Conservation (phyloP, 2,113 vertebrate species). For the Mionectes macconnelli region DNA sequence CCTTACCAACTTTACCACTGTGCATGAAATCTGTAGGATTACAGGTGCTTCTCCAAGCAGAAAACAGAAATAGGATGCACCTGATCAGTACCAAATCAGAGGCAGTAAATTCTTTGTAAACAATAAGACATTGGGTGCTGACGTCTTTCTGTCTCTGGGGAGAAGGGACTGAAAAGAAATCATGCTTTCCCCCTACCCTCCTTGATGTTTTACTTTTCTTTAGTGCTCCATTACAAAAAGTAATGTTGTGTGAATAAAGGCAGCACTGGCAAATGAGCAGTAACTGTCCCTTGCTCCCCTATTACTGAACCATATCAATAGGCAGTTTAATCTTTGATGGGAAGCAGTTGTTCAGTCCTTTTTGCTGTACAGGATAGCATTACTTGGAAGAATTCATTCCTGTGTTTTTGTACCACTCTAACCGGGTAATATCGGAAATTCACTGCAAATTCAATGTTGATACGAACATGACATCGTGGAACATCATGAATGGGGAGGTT, state of each 20-base stretch:
- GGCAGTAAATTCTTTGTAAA: neutral
- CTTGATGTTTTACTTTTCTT: neutral
- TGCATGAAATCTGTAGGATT: neutral
- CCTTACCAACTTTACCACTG: neutral
- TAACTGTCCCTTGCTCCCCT: neutral
- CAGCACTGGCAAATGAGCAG: conserved; percentile 23
- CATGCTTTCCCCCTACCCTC: neutral
- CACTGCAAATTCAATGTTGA: neutral
- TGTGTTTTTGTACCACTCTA: neutral
- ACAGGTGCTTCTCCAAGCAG: neutral
- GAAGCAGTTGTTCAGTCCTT: conserved; percentile 10
- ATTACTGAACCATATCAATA: neutral
- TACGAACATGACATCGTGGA: neutral
- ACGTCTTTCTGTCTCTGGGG: neutral
- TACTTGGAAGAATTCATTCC: neutral
- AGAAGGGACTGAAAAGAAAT: neutral
- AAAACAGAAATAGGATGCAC: neutral
- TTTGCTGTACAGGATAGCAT: neutral
- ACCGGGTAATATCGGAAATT: neutral
- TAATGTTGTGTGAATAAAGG: conserved; percentile 34
- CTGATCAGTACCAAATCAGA: neutral
- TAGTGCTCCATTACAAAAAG: conserved; percentile 42
- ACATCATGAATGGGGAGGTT: neutral
- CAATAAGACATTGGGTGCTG: neutral
- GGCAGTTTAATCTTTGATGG: conserved; percentile 12